Conservation (phyloP, 2,888 invertebrate species). For the Thysanoteuthis rhombus region DNA sequence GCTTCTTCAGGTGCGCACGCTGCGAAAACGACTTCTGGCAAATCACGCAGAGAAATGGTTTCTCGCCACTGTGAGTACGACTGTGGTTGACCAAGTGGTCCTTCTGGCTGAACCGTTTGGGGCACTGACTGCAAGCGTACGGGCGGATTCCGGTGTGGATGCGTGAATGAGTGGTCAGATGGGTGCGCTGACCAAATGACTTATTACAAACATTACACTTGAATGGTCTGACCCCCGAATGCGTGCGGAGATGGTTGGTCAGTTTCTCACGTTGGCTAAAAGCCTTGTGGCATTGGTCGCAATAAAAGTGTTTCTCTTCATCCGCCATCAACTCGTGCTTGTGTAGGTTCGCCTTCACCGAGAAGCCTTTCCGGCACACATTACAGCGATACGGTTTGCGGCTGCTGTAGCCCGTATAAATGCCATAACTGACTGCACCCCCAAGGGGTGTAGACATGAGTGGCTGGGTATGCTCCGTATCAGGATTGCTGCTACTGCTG, state of each 20-base stretch:
- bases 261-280: constrained; percentile 23
- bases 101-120: constrained; percentile 18
- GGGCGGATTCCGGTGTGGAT: constrained; percentile 21
- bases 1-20: constrained; percentile 22
- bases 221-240: constrained; percentile 19
- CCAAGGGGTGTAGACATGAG: neutral
- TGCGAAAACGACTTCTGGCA: constrained; percentile 27
- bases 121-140: constrained; percentile 27
- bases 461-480: neutral
- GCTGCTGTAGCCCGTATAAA: constrained; percentile 14
- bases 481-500: neutral
- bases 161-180: constrained; percentile 14
- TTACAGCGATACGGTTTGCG: constrained; percentile 25
- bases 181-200: constrained; percentile 23
- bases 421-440: neutral
- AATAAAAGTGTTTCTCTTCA: constrained; percentile 24
- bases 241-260: constrained; percentile 22
- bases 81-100: constrained; percentile 28
- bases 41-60: constrained; percentile 19
- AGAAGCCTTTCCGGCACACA: constrained; percentile 26
- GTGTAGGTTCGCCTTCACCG: constrained; percentile 17
- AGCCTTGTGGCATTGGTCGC: constrained; percentile 12
- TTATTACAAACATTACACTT: constrained; percentile 12
- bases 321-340: constrained; percentile 22
- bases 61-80: constrained; percentile 23